Conservation (phyloP, 2,888 invertebrate species). For the Furcula furcula region DNA sequence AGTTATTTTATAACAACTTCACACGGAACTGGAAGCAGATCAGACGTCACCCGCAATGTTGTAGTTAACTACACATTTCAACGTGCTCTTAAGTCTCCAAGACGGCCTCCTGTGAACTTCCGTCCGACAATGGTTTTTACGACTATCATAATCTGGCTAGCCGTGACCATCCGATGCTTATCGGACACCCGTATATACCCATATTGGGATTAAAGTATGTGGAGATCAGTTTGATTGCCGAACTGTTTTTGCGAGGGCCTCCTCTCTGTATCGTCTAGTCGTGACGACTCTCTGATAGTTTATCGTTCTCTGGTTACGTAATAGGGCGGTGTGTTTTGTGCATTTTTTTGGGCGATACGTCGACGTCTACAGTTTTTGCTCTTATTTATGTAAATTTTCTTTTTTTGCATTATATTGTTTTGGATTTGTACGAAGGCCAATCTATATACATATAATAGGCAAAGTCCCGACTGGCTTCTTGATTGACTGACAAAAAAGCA, state of each 20-base stretch:
- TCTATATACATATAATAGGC: neutral
- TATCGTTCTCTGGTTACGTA: conserved; percentile 28
- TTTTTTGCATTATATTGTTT: conserved; percentile 9
- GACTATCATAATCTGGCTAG: conserved; percentile 33
- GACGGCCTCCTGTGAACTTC: conserved; percentile 37
- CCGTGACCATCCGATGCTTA: conserved; percentile 43
- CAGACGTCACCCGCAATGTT: neutral
- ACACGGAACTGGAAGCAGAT: too few species aligned
- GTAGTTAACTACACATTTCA: neutral
- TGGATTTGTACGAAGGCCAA: neutral
- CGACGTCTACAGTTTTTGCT: conserved; percentile 19
- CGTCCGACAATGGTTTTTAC: conserved; percentile 45
- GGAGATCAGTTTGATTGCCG: conserved; percentile 32
- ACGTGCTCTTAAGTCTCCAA: conserved; percentile 17
- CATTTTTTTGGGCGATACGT: conserved; percentile 13
- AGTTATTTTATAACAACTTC: too few species aligned
- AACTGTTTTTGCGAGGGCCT: conserved; percentile 35
- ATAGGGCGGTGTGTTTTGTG: conserved; percentile 28
- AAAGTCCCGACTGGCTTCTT: too few species aligned
- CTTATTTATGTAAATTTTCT: conserved; percentile 6
- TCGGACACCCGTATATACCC: conserved; percentile 31
- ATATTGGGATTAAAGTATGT: conserved; percentile 27
- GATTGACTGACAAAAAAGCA: too few species aligned
- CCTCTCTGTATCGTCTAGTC: conserved; percentile 13
- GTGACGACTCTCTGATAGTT: conserved; percentile 16